Evolutionary conservation across 2,888 invertebrate species (phyloP).

Genomic region (Ophraella communa): DNA sequence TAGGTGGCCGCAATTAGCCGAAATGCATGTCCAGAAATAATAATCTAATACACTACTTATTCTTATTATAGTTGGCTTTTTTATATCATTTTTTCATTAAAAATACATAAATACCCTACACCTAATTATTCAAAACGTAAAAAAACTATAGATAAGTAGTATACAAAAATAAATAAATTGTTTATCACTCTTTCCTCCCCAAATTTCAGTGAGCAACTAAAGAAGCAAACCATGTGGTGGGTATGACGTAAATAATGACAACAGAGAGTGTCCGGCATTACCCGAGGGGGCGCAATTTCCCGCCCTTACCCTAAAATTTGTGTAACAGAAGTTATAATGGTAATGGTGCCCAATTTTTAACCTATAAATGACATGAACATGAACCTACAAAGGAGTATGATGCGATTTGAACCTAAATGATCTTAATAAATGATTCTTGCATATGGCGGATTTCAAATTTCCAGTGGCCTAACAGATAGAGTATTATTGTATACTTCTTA

Average conservation of each 20-base stretch:
- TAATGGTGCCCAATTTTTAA: too few species aligned
- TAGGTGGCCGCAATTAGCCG: not conserved
- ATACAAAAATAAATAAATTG: not conserved
- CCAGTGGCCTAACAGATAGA: too few species aligned
- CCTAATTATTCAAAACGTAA: not conserved
- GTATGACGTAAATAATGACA: not conserved
- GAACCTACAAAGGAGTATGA: too few species aligned
- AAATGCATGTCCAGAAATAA: not conserved
- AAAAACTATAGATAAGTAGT: not conserved
- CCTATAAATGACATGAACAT: too few species aligned
- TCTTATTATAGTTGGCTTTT: not conserved
- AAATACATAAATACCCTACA: not conserved
- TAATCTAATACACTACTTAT: not conserved
- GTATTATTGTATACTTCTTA: too few species aligned
- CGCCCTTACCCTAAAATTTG: not conserved
- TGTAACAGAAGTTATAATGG: too few species aligned
- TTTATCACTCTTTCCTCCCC: not conserved
- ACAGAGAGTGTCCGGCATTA: not conserved
- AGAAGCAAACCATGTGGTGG: not conserved
- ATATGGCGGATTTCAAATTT: too few species aligned
- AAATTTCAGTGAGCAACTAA: not conserved
- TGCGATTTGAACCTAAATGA: too few species aligned
- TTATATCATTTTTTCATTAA: not conserved
- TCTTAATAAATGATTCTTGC: too few species aligned
- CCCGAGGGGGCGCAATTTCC: not conserved